These are phyloP conservation scores for Taxidea taxus DNA, from an alignment of 2,113 vertebrate genomes.

Conservation along the genomic window DNA sequence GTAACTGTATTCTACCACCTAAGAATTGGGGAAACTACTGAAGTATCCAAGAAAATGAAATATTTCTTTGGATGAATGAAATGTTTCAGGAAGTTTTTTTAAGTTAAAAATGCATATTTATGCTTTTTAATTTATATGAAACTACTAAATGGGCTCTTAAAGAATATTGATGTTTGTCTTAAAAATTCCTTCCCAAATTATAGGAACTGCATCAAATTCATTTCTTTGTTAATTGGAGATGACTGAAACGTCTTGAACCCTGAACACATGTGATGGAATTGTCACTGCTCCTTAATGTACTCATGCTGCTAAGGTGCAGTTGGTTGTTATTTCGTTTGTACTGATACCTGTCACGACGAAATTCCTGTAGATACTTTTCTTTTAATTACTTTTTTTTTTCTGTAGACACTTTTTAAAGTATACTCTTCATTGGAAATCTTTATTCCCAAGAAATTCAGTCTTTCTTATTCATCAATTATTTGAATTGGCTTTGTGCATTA, in stretches of 20 bases:
- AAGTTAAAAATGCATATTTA: not conserved
- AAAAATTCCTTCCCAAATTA: not conserved
- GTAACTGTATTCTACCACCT: not conserved
- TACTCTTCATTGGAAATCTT: not conserved
- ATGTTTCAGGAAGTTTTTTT: not conserved
- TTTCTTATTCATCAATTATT: slow-evolving; percentile 18
- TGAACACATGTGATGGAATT: not conserved
- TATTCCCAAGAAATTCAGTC: not conserved
- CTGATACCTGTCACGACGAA: not conserved
- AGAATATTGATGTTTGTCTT: not conserved
- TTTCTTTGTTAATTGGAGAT: not conserved
- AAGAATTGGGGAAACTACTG: not conserved
- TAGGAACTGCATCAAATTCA: slow-evolving; percentile 30
- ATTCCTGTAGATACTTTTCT: not conserved
- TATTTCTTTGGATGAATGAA: not conserved
- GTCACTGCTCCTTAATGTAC: not conserved
- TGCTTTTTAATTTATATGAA: not conserved
- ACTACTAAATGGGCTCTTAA: not conserved
- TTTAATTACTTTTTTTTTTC: too few relatives aligned
- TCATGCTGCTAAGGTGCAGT: not conserved
- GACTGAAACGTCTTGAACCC: not conserved
- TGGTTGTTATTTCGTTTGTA: not conserved
- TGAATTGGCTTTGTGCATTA: not conserved
- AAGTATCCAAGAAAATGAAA: not conserved
- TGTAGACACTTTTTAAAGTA: not conserved